These are phyloP conservation scores for Threskiornis aethiopicus DNA, from an alignment of 2,797 vertebrate genomes.

Conservation along the genomic window DNA sequence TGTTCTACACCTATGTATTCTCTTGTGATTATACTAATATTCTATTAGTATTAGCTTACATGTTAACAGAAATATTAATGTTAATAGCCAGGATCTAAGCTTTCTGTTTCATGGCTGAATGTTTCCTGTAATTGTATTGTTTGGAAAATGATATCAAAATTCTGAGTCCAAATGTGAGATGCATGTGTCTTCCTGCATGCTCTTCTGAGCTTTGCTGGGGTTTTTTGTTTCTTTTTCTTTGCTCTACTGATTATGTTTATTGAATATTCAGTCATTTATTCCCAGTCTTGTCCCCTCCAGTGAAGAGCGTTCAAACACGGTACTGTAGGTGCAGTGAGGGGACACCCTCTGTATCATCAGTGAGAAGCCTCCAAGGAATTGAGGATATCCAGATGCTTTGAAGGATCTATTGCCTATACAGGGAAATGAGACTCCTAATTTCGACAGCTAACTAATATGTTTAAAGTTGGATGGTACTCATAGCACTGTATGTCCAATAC, in stretches of 20 bases:
- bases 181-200: accelerated
- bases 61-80: background rate
- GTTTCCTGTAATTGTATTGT: background rate
- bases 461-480: background rate
- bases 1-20: background rate
- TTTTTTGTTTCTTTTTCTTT: background rate
- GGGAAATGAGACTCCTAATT: background rate
- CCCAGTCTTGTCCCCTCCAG: background rate
- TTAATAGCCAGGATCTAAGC: background rate
- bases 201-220: background rate
- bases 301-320: background rate
- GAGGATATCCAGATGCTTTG: background rate
- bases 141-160: background rate
- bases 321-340: background rate
- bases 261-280: background rate
- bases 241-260: background rate
- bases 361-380: background rate
- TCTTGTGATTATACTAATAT: background rate
- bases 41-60: background rate
- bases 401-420: background rate
- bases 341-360: background rate
- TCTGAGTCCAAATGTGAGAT: background rate
- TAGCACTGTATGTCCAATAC: background rate
- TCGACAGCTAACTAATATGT: background rate
- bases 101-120: background rate